Evolutionary conservation across 2,888 invertebrate species (phyloP), one percentile per base, ranked within the genome.

Genomic region (Oscheius sp.): DNA sequence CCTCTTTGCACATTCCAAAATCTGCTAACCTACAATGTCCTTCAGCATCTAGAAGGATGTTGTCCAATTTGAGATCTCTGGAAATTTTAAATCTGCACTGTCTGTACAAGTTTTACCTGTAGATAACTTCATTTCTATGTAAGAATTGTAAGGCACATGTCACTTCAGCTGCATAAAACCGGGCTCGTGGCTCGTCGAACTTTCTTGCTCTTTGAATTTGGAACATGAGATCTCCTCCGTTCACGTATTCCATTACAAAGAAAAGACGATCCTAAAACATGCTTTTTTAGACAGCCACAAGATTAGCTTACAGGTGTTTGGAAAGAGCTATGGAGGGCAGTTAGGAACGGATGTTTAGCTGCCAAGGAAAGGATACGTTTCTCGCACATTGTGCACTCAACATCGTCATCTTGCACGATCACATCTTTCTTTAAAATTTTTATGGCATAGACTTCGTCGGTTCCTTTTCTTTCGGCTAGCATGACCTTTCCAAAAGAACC

Each of bases 171-270:
- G 98, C 96, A 91, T 99, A 99, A 91, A 99, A 96, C 53, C 83
- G 92, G 21, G 97, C 97, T 61, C 91, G 91, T 0, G 94, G 93
- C 90, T 98, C 97, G 90, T 98, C 97, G 91, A 99, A 99, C 91
- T 97, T 97, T 78, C 97, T 92, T 77, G 97, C 95, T 88, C 95
- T 92, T 91, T 99, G 98, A 85, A 99, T 99, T 93, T 99, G 98
- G 88, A 97, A 85, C 97, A 98, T 91, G 74, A 91, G 86, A 88
- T 91, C 91, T 74, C 91, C 91, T 84, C 98, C 99, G 90, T 97
- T 95, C 69, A 99, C 97, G 90, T 97, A 98, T 91, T 98, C 98
- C 98, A 99, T 99, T 81, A 98, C 96, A 91, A 99, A 98, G 92
- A 97, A 98, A 82, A 99, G 92, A 13, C 95, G 93, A 89, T 96